Percentiles rank a stretch among this genome's conserved stretches.
These are phyloP conservation scores for Chroicocephalus ridibundus DNA, from an alignment of 2,113 vertebrate genomes.

Conservation along the genomic window DNA sequence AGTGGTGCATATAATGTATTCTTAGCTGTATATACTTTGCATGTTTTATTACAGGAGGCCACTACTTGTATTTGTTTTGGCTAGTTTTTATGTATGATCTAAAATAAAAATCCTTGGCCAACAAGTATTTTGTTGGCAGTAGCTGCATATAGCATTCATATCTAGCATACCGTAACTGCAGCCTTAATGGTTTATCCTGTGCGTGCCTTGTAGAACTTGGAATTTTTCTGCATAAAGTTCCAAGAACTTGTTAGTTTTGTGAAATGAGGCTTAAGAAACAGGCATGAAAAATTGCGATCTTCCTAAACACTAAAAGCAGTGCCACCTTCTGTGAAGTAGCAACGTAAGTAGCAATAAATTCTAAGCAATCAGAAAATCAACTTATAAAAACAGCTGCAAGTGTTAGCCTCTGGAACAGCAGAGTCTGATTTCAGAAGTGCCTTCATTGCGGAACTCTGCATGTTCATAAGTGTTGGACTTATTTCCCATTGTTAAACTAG, in stretches of 20 bases:
- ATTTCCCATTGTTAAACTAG: background rate
- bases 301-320: background rate
- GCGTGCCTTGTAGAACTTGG: background rate
- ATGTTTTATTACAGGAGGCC: background rate
- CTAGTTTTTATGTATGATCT: background rate
- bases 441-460: background rate
- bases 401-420: background rate
- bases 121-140: background rate
- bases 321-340: background rate
- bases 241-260: background rate
- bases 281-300: background rate
- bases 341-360: background rate
- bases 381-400: background rate
- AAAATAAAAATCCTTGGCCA: background rate
- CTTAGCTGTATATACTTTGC: background rate
- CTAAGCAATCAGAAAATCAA: background rate
- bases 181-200: background rate
- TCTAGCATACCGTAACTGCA: background rate
- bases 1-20: background rate
- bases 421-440: background rate
- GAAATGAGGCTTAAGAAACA: background rate
- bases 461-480: rapidly evolving
- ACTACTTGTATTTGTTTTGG: background rate
- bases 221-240: background rate
- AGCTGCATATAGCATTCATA: background rate